phyloP scores from a whole-genome alignment of 1,140 invertebrate genomes.

The Patella vulgata region DNA sequence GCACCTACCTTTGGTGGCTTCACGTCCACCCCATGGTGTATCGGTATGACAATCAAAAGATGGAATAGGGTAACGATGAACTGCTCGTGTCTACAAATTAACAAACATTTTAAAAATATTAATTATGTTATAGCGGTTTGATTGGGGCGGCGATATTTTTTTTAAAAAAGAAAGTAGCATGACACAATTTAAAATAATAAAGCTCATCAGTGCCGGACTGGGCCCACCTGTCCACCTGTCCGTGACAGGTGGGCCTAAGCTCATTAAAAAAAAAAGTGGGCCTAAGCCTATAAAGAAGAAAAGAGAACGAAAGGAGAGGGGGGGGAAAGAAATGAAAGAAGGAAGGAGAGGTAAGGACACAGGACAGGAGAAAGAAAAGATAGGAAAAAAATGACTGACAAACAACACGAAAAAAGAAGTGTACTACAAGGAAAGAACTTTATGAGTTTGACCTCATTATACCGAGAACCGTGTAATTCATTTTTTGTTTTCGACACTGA shows the following conservation, averaged over 20 bases:
- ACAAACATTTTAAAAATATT: background rate
- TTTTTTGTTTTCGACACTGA: too few relatives aligned
- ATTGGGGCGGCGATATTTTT: background rate
- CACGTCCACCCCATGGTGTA: slow-evolving; percentile 7
- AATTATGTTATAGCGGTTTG: background rate
- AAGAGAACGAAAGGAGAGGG: background rate
- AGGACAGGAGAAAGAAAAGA: too few relatives aligned
- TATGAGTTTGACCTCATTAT: too few relatives aligned
- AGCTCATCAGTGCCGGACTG: too few relatives aligned
- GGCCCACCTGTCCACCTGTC: too few relatives aligned
- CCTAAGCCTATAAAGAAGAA: background rate
- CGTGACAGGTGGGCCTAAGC: too few relatives aligned
- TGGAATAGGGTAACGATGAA: slow-evolving; percentile 2
- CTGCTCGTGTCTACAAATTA: background rate
- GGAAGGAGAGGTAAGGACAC: background rate
- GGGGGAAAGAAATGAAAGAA: background rate
- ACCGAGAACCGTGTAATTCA: too few relatives aligned
- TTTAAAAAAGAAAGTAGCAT: background rate
- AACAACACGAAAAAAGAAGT: too few relatives aligned
- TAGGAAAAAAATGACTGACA: too few relatives aligned
- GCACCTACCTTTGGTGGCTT: too few relatives aligned
- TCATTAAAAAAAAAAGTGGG: too few relatives aligned
- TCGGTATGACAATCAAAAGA: slow-evolving; percentile 8
- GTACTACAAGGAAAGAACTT: too few relatives aligned
- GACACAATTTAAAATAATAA: background rate